phyloP scores from a whole-genome alignment of 2,888 invertebrate genomes.

The Chymomyza amoena region DNA sequence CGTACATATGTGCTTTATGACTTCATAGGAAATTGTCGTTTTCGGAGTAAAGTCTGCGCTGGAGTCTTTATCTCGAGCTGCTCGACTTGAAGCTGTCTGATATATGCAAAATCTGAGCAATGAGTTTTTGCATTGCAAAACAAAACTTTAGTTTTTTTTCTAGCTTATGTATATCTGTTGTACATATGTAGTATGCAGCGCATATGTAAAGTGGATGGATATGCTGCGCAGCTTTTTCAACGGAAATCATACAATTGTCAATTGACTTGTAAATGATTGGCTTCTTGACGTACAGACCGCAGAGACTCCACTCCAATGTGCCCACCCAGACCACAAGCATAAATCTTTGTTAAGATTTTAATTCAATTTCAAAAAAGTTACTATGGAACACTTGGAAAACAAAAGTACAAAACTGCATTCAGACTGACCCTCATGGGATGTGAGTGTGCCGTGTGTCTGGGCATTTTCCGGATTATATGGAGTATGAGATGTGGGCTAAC shows the following conservation, averaged over 20 bases:
- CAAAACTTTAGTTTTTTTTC: neutral
- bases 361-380: slow-evolving; percentile 41
- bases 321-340: slow-evolving; percentile 22
- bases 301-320: slow-evolving; percentile 4
- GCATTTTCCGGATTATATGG: neutral
- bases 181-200: neutral
- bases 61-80: neutral
- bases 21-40: slow-evolving; percentile 4
- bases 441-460: neutral
- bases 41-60: neutral
- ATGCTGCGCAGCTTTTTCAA: slow-evolving; percentile 23
- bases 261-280: slow-evolving; percentile 60
- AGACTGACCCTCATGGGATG: slow-evolving; percentile 32
- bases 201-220: slow-evolving; percentile 5
- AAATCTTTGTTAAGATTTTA: slow-evolving; percentile 63
- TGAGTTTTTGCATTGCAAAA: neutral
- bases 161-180: neutral
- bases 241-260: slow-evolving; percentile 64
- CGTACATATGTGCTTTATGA: neutral
- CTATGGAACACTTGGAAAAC: neutral
- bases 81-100: neutral
- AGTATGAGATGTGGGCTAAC: neutral
- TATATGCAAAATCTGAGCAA: neutral
- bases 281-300: slow-evolving; percentile 18
- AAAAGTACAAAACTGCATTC: slow-evolving; percentile 19